phyloP scores from a whole-genome alignment of 2,888 invertebrate genomes.

The Cartodere bifasciata region DNA sequence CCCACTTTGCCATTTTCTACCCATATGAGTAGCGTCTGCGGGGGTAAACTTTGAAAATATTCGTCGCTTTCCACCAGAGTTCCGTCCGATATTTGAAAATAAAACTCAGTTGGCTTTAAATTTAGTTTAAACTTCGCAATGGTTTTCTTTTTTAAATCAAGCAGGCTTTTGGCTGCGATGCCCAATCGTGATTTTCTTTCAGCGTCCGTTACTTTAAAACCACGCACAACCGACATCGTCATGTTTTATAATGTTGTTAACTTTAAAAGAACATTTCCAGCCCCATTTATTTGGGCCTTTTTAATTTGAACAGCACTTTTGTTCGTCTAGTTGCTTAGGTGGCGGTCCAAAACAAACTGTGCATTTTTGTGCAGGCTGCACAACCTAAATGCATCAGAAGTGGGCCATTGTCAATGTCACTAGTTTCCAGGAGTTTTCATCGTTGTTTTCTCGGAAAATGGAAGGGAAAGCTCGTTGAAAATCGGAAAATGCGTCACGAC shows the following conservation, averaged over 20 bases:
- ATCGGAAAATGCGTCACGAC: no score
- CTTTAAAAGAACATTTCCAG: not conserved
- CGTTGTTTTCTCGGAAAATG: no score
- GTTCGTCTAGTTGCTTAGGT: not conserved
- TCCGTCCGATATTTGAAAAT: conserved; percentile 44
- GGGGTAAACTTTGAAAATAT: conserved; percentile 58
- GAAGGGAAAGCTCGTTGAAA: no score
- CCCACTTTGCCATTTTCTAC: conserved; percentile 31
- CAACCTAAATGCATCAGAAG: conserved; percentile 1
- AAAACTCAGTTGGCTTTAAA: conserved; percentile 23
- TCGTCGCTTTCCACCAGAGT: conserved; percentile 62
- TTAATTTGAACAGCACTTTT: not conserved
- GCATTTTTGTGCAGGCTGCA: not conserved
- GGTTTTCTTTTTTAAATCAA: conserved; percentile 55
- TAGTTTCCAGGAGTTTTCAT: no score
- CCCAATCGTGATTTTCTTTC: conserved; percentile 55
- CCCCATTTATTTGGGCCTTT: not conserved
- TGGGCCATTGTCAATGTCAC: conserved; percentile 3
- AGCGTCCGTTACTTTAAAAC: conserved; percentile 61
- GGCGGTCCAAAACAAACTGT: not conserved
- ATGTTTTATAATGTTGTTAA: not conserved
- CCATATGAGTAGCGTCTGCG: conserved; percentile 62
- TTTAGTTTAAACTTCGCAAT: conserved; percentile 42
- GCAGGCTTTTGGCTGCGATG: conserved; percentile 52
- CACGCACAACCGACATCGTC: conserved; percentile 41